Conservation (phyloP, 2,888 invertebrate species). For the Mythimna vitellina region DNA sequence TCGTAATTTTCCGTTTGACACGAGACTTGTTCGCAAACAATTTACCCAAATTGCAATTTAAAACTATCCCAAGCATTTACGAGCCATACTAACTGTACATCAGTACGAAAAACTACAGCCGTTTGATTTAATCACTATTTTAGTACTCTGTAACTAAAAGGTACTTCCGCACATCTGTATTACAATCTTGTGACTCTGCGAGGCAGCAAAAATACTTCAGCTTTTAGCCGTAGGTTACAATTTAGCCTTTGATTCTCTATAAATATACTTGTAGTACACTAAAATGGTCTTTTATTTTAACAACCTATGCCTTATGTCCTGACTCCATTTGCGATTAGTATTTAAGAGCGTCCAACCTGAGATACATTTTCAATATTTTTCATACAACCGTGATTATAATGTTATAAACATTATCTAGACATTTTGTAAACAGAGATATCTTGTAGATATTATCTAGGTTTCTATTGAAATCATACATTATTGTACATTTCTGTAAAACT, state of each 20-base stretch:
- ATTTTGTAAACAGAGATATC: no score
- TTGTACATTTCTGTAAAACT: no score
- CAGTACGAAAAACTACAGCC: not conserved
- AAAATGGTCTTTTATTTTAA: slow-evolving; percentile 1
- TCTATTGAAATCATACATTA: no score
- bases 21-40: not conserved
- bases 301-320: not conserved
- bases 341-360: not conserved
- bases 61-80: not conserved
- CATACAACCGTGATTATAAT: no score
- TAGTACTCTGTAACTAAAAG: not conserved
- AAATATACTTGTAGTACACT: slow-evolving; percentile 12
- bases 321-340: not conserved
- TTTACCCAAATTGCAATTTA: not conserved
- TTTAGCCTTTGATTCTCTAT: slow-evolving; percentile 9
- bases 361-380: no score
- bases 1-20: not conserved
- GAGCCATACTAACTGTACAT: not conserved
- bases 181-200: not conserved
- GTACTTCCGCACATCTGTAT: not conserved
- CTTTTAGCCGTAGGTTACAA: slow-evolving; percentile 6
- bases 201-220: not conserved
- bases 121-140: not conserved
- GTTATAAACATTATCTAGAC: no score
- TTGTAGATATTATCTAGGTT: no score